Evolutionary conservation across 2,888 invertebrate genomes (phyloP), one percentile per base, ranked within the genome.

Genomic region (Epsilonema sp.): DNA sequence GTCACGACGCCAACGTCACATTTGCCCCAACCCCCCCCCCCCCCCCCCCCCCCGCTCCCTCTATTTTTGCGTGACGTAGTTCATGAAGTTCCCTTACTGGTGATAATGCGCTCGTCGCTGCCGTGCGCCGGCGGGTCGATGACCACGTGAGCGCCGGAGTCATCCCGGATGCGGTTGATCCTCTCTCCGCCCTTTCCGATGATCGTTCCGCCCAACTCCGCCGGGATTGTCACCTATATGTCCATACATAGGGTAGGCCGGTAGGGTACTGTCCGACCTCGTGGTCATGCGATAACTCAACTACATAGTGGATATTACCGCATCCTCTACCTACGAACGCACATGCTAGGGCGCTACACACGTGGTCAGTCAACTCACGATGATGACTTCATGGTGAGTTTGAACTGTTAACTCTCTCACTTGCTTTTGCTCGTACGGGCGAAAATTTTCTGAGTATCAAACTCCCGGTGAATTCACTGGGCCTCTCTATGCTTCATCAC

Each of bases 221-320:
- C 90, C 50, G 94, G 94, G 71, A 94, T 92, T 66, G 92, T 92
- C 64, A 94, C 92, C 76, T 92, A 89, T n/a, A n/a, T n/a, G n/a
- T n/a, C n/a, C n/a, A n/a, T n/a, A n/a, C n/a, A n/a, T n/a, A 44
- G n/a, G n/a, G n/a, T n/a, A n/a, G n/a, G n/a, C n/a, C n/a, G n/a
- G n/a, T n/a, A n/a, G n/a, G n/a, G n/a, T n/a, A n/a, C n/a, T n/a
- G n/a, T n/a, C n/a, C n/a, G n/a, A n/a, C n/a, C n/a, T 59, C 8
- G 61, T 59, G 49, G 62, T 61, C 39, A 62, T 58, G 26, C 62
- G 54, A 37, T 61, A 61, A 2, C n/a, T n/a, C n/a, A n/a, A n/a
- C n/a, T n/a, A n/a, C n/a, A n/a, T n/a, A n/a, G n/a, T n/a, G n/a
- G n/a, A n/a, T n/a, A n/a, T n/a, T n/a, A n/a, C n/a, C n/a, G n/a